Evolutionary conservation across 64 coral and sea anemone species (phyloP), one percentile per base, ranked within the genome.

Genomic region (Montipora foliosa): DNA sequence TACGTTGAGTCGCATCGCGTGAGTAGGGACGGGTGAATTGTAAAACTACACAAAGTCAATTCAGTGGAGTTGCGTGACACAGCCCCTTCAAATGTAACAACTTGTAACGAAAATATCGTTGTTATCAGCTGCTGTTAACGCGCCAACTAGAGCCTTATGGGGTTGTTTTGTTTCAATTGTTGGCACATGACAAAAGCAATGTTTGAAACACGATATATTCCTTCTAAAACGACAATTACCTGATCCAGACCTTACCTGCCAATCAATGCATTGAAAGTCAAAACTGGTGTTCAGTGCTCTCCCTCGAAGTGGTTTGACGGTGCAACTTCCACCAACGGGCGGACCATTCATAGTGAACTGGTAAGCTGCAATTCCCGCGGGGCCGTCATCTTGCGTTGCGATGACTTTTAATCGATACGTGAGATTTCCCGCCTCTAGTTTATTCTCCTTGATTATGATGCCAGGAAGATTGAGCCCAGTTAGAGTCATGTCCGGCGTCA

Each of bases 341-440:
- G 92, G 83, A 17, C 58, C 79, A 74, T 97, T 97, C 44, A 90
- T 94, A 84, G 62, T 74, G 48, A 97, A 92, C 49, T 91, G 81
- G 69, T 95, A 95, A 62, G 82, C 72, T 3, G 96, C 74, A 60
- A 92, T 49, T 62, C 96, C 96, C 17, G 84, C 15, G 59, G 81
- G 83, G 55, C 87, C 71, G 60, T n/a, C 47, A 5, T 67, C 13
- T 46, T 21, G 24, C 25, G 57, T 61, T 1, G 76, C 79, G 49
- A 3, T 77, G 45, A 97, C 93, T 84, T 87, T 60, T 8, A 97
- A 82, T 21, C 69, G 71, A 52, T 95, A 97, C 21, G 13, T 78
- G 22, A 14, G 19, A 46, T 62, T 61, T 47, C 49, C 24, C 9
- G 3, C 53, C 58, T 22, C 25, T 25, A 97, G 79, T 10, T 64